These are phyloP conservation scores for Cryptocheilus praepositus DNA, from an alignment of 2,888 invertebrate genomes.

Conservation along the genomic window DNA sequence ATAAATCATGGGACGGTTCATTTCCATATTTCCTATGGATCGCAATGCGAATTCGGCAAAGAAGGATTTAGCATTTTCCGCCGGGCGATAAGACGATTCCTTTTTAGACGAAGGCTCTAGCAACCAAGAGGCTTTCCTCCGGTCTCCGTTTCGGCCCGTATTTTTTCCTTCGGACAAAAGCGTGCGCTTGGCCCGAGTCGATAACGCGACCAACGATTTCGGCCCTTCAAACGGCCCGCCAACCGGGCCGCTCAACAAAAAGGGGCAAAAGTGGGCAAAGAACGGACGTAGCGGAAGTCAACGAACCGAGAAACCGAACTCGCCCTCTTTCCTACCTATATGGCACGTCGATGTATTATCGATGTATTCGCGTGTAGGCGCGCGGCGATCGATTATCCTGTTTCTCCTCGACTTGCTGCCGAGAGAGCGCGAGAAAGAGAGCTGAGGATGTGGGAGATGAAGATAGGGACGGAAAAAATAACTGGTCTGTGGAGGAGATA, in stretches of 20 bases:
- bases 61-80: conserved; percentile 8
- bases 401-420: conserved; percentile 29
- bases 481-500: no score
- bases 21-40: no score
- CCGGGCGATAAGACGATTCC: conserved; percentile 2
- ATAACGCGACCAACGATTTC: conserved; percentile 38
- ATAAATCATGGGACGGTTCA: no score
- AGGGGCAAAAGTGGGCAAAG: conserved; percentile 1
- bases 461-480: no score
- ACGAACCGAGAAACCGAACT: conserved; percentile 47
- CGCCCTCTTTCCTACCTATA: conserved; percentile 21
- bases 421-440: not conserved
- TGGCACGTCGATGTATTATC: conserved; percentile 38
- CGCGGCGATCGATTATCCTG: conserved; percentile 48
- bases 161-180: conserved; percentile 13
- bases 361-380: conserved; percentile 44
- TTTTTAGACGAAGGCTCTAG: no score
- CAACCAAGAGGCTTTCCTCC: no score
- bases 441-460: not conserved
- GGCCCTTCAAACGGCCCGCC: conserved; percentile 25
- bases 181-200: not conserved
- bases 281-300: conserved; percentile 46
- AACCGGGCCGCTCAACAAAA: conserved; percentile 1
- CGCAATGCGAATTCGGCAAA: conserved; percentile 15
- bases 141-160: no score